These are phyloP conservation scores for Aplysia californica DNA, from an alignment of 1,140 invertebrate genomes.

Conservation along the genomic window DNA sequence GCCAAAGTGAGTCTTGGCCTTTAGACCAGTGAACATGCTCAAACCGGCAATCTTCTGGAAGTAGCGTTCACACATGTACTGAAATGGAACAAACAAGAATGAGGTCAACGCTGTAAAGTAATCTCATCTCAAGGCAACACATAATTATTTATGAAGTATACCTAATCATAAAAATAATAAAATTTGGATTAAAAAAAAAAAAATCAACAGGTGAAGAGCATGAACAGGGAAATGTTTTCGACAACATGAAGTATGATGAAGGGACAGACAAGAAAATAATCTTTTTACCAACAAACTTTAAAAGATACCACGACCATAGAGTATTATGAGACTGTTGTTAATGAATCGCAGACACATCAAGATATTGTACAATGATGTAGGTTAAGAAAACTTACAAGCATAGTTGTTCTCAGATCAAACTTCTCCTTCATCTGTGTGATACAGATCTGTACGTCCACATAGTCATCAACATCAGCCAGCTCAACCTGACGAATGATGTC, in stretches of 20 bases:
- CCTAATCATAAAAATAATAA: not conserved
- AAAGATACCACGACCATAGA: too few relatives aligned
- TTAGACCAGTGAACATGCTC: slow-evolving; percentile 97
- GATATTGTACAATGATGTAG: too few relatives aligned
- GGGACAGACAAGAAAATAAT: too few relatives aligned
- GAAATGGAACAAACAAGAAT: slow-evolving; percentile 63
- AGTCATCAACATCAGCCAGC: slow-evolving; percentile 92
- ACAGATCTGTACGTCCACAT: slow-evolving; percentile 98
- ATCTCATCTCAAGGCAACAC: not conserved
- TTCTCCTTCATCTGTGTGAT: slow-evolving; percentile 99
- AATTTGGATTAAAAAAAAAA: not conserved
- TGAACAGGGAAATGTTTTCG: not conserved
- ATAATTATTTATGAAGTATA: not conserved
- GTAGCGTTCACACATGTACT: slow-evolving; percentile 99
- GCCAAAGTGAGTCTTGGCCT: slow-evolving; percentile 96
- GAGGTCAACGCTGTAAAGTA: too few relatives aligned
- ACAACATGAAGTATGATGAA: too few relatives aligned
- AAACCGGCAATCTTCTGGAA: slow-evolving; percentile 96
- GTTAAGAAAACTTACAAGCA: slow-evolving; percentile 95
- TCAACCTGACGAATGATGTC: slow-evolving; percentile 98
- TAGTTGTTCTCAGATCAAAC: slow-evolving; percentile 98
- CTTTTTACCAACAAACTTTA: too few relatives aligned
- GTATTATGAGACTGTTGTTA: too few relatives aligned
- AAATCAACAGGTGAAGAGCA: not conserved
- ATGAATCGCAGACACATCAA: too few relatives aligned